Evolutionary conservation across 2,797 vertebrate species (phyloP).

Genomic region (Gorsachius magnificus): DNA sequence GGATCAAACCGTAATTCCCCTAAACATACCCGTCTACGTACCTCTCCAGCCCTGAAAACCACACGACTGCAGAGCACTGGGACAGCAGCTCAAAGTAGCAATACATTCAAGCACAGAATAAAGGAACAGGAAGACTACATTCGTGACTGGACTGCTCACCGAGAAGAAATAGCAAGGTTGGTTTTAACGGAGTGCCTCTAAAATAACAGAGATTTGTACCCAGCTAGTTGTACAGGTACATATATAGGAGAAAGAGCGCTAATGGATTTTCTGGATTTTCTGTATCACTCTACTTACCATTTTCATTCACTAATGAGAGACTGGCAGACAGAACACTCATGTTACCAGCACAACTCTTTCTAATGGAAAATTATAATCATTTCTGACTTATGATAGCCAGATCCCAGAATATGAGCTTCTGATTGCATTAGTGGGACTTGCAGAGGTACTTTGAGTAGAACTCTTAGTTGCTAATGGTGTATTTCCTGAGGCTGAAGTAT

Average conservation of each 20-base stretch:
- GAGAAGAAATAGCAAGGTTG: constrained; percentile 98
- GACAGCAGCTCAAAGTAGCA: constrained; percentile 77
- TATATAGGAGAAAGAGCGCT: not conserved
- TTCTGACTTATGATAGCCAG: not conserved
- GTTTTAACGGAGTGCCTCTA: constrained; percentile 18
- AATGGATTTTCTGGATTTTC: not conserved
- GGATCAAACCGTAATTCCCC: constrained; percentile 92
- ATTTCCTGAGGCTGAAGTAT: not conserved
- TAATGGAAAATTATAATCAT: not conserved
- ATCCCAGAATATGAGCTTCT: not conserved
- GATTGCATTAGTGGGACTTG: not conserved
- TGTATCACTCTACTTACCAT: not conserved
- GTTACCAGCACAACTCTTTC: not conserved
- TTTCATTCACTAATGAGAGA: not conserved
- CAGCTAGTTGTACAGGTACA: no score
- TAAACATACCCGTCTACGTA: constrained; percentile 89
- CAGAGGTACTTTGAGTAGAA: not conserved
- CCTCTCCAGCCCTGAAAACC: constrained; percentile 86
- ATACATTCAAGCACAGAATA: constrained; percentile 88
- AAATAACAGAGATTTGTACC: not conserved
- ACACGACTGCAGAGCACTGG: constrained; percentile 84
- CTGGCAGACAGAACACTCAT: not conserved
- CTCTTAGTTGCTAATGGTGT: not conserved
- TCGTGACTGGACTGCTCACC: constrained; percentile 97
- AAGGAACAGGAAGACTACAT: constrained; percentile 98